phyloP scores from a whole-genome alignment of 2,888 invertebrate genomes.

The Cyrtodaria siliqua region DNA sequence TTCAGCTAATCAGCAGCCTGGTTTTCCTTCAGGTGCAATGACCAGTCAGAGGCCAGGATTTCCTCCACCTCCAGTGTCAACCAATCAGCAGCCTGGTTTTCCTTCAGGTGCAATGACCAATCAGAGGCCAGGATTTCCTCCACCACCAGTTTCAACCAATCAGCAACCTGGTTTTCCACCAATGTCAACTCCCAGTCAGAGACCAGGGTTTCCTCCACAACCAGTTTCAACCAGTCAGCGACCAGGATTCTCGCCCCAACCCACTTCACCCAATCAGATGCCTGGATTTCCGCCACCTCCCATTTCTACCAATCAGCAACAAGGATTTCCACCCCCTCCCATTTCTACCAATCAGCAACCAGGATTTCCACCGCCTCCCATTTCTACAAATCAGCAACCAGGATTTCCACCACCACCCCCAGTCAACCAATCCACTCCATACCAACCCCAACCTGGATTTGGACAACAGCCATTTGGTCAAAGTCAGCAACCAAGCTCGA shows the following conservation, averaged over 20 bases:
- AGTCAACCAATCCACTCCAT: conserved; percentile 19
- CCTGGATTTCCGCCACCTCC: conserved; percentile 46
- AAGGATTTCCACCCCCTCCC: conserved; percentile 42
- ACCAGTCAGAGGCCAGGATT: conserved; percentile 46
- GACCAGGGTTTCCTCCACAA: conserved; percentile 15
- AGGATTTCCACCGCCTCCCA: conserved; percentile 34
- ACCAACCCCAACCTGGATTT: conserved; percentile 42
- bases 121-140: conserved; percentile 41
- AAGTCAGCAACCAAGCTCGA: conserved; percentile 5
- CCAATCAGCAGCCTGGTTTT: conserved; percentile 35
- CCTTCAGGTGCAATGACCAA: conserved; percentile 16
- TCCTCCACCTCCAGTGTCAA: conserved; percentile 37
- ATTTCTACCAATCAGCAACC: conserved; percentile 29
- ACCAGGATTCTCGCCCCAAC: conserved; percentile 44
- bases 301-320: conserved; percentile 38
- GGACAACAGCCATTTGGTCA: not conserved
- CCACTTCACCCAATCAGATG: conserved; percentile 38
- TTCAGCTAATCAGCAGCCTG: not conserved
- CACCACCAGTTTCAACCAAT: conserved; percentile 8
- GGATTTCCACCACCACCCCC: conserved; percentile 32
- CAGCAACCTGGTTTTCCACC: too few relatives aligned
- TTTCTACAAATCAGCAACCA: conserved; percentile 29
- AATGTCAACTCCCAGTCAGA: conserved; percentile 17
- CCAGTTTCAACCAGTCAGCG: conserved; percentile 20
- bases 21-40: too few relatives aligned